These are phyloP conservation scores for Glyphotaelius pellucidus DNA, from an alignment of 2,888 invertebrate species.

Conservation along the genomic window DNA sequence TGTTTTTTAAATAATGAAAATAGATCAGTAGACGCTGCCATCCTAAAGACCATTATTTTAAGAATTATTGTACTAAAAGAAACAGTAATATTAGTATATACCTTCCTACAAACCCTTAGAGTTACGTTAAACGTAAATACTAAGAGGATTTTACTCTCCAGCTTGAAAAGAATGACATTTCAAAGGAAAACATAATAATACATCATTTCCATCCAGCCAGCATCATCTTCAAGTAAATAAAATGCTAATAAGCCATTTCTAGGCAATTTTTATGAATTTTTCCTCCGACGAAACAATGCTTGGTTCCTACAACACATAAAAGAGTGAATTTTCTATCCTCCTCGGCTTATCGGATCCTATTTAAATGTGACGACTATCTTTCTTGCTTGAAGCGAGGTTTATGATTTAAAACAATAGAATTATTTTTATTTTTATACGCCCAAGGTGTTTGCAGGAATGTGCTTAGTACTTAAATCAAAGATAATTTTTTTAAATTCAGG, in stretches of 20 bases:
- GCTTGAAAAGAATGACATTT: background rate
- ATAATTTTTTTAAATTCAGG: background rate
- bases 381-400: background rate
- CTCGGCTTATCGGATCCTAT: slow-evolving; percentile 5
- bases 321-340: background rate
- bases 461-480: background rate
- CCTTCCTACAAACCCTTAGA: no score
- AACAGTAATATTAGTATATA: no score
- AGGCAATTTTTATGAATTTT: slow-evolving; percentile 57
- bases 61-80: no score
- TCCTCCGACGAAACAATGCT: slow-evolving; percentile 19
- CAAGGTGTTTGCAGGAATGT: background rate
- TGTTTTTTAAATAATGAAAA: no score
- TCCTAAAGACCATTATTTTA: no score
- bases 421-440: background rate
- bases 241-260: slow-evolving; percentile 29
- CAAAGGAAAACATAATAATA: background rate
- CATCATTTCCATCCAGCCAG: slow-evolving; percentile 7
- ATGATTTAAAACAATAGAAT: background rate
- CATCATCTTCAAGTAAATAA: background rate
- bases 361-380: slow-evolving; percentile 28
- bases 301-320: slow-evolving; percentile 24
- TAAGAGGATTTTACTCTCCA: background rate
- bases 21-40: no score
- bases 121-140: no score